phyloP scores from a whole-genome alignment of 2,888 invertebrate genomes.

The Ochropleura leucogaster region DNA sequence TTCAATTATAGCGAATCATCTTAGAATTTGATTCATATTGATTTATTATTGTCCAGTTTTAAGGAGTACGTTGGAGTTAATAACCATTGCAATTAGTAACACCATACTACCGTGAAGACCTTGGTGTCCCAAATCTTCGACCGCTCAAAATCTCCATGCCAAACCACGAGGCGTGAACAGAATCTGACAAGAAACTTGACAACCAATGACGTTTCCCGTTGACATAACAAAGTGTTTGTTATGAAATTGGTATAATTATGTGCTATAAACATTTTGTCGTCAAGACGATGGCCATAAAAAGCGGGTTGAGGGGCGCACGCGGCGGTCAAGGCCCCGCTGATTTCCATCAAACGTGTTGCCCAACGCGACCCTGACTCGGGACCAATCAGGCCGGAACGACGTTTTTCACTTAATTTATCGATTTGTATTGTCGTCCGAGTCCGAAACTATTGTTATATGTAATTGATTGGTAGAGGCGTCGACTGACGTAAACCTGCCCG shows the following conservation, averaged over 20 bases:
- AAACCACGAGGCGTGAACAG: conserved; percentile 14
- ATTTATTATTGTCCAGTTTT: neutral
- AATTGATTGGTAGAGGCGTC: conserved; percentile 34
- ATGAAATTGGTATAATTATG: conserved; percentile 63
- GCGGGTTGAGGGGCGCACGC: conserved; percentile 83
- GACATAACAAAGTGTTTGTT: conserved; percentile 59
- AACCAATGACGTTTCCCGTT: conserved; percentile 53
- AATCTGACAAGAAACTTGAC: conserved; percentile 21
- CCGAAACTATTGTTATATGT: conserved; percentile 55
- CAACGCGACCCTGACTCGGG: conserved; percentile 86
- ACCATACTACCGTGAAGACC: neutral
- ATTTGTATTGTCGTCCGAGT: conserved; percentile 73
- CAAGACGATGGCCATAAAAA: conserved; percentile 74
- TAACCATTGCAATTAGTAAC: neutral
- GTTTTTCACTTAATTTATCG: conserved; percentile 84
- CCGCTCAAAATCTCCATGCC: neutral
- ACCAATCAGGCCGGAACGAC: conserved; percentile 89
- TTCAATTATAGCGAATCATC: conserved; percentile 2
- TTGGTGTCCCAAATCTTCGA: conserved; percentile 9
- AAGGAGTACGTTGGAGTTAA: neutral
- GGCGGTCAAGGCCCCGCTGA: conserved; percentile 84
- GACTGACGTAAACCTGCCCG: conserved; percentile 15
- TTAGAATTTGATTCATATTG: neutral
- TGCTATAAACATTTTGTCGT: conserved; percentile 65
- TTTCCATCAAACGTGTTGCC: conserved; percentile 85